Evolutionary conservation across 1,140 invertebrate genomes (phyloP).

Genomic region (Drosophila ohnishii): DNA sequence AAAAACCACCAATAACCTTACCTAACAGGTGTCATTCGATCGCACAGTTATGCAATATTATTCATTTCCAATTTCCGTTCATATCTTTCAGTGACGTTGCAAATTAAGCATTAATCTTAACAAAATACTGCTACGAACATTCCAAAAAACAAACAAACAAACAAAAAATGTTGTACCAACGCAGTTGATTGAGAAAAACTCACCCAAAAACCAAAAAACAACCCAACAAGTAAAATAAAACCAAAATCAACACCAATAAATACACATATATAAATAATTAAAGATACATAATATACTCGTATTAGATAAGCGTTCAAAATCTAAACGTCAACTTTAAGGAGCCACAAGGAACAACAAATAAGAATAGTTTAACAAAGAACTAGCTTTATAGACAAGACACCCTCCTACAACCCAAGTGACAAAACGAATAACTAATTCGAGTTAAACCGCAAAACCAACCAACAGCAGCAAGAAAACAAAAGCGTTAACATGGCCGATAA

Average conservation of each 20-base stretch:
- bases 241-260: slow-evolving; percentile 51
- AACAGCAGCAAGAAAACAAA: slow-evolving; percentile 37
- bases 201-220: slow-evolving; percentile 51
- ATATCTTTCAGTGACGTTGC: slow-evolving; percentile 62
- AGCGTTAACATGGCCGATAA: slow-evolving; percentile 87
- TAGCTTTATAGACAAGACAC: slow-evolving; percentile 60
- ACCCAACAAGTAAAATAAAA: slow-evolving; percentile 18
- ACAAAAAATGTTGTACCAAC: slow-evolving; percentile 76
- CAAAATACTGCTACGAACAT: slow-evolving; percentile 72
- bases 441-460: slow-evolving; percentile 36
- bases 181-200: slow-evolving; percentile 79
- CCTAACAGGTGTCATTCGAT: slow-evolving; percentile 54
- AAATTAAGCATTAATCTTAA: slow-evolving; percentile 66
- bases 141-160: slow-evolving; percentile 46
- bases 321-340: slow-evolving; percentile 52
- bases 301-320: slow-evolving; percentile 64
- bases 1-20: slow-evolving; percentile 6
- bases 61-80: slow-evolving; percentile 9
- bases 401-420: slow-evolving; percentile 46
- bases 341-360: slow-evolving; percentile 39
- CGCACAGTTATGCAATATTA: slow-evolving; percentile 4
- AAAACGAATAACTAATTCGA: slow-evolving; percentile 37
- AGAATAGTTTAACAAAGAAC: slow-evolving; percentile 55
- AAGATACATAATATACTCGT: slow-evolving; percentile 58
- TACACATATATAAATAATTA: slow-evolving; percentile 52